These are phyloP conservation scores for Drosophila emarginata DNA, from an alignment of 2,888 invertebrate species.

Conservation along the genomic window DNA sequence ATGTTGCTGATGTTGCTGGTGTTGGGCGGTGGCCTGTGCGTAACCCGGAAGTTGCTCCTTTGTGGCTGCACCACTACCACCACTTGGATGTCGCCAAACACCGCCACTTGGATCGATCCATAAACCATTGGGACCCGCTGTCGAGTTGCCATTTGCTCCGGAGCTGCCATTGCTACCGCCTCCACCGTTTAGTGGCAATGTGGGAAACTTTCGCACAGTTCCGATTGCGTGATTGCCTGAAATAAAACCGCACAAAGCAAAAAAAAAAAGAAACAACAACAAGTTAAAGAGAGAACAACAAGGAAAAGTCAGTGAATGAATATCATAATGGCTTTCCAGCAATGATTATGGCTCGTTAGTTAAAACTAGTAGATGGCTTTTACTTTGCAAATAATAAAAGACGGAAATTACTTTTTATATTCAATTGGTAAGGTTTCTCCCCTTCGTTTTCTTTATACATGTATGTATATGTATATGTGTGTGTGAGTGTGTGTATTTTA, in stretches of 20 bases:
- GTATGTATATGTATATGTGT: too few relatives aligned
- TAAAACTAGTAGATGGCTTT: constrained; percentile 33
- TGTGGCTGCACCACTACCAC: constrained; percentile 71
- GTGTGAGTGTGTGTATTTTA: not conserved
- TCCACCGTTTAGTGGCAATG: constrained; percentile 81
- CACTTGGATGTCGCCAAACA: constrained; percentile 81
- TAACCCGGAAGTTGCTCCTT: constrained; percentile 83
- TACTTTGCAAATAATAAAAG: constrained; percentile 69
- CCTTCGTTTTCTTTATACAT: constrained; percentile 22
- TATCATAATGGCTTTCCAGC: constrained; percentile 56
- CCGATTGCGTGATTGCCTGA: constrained; percentile 83
- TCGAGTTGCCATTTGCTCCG: constrained; percentile 41
- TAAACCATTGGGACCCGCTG: constrained; percentile 68
- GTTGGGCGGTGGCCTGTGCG: constrained; percentile 80
- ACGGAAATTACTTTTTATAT: constrained; percentile 75
- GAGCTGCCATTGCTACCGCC: constrained; percentile 32
- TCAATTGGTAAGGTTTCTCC: constrained; percentile 64
- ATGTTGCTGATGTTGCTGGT: constrained; percentile 65
- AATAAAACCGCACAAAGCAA: constrained; percentile 62
- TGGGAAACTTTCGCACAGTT: constrained; percentile 83
- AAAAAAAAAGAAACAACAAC: constrained; percentile 8
- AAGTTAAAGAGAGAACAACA: constrained; percentile 7
- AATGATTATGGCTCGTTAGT: constrained; percentile 62
- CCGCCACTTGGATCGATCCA: constrained; percentile 83
- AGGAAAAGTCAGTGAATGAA: constrained; percentile 43